Percentiles rank a stretch among this genome's conserved stretches.
Evolutionary conservation across 2,888 invertebrate species (phyloP).

Genomic region (Phorcus lineatus): DNA sequence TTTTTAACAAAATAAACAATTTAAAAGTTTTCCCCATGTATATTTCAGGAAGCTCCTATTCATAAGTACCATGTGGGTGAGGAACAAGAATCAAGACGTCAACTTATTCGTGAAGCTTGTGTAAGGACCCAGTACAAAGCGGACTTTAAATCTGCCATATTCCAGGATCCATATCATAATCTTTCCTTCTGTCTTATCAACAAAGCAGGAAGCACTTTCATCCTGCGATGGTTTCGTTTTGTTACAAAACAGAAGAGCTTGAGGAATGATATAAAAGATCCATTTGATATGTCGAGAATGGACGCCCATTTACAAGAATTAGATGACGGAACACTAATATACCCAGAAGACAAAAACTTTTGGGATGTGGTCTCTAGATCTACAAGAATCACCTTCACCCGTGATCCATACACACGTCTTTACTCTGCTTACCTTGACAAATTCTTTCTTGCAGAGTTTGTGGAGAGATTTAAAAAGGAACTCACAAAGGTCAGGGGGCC

Average conservation of each 20-base stretch:
- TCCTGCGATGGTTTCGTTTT: neutral
- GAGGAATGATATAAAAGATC: neutral
- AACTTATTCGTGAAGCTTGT: neutral
- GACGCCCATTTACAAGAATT: too few species aligned
- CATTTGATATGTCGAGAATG: neutral
- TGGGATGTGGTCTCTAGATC: neutral
- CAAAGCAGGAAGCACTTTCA: neutral
- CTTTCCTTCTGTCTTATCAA: neutral
- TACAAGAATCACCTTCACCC: neutral
- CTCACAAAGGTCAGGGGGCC: neutral
- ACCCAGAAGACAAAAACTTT: neutral
- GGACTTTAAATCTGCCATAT: neutral
- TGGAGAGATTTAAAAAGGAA: neutral
- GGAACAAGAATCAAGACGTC: too few species aligned
- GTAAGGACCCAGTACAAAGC: neutral
- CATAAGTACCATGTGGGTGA: too few species aligned
- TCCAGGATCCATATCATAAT: neutral
- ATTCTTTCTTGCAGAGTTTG: neutral
- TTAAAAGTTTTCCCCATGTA: too few species aligned
- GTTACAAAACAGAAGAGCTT: neutral
- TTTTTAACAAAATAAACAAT: too few species aligned
- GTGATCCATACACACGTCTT: neutral
- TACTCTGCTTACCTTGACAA: conserved; percentile 2
- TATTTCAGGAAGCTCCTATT: too few species aligned
- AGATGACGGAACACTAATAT: too few species aligned